Percentiles rank a stretch among this genome's conserved stretches.
Evolutionary conservation across 92 coral and sea anemone species (phyloP).

Genomic region (Porites evermanni): DNA sequence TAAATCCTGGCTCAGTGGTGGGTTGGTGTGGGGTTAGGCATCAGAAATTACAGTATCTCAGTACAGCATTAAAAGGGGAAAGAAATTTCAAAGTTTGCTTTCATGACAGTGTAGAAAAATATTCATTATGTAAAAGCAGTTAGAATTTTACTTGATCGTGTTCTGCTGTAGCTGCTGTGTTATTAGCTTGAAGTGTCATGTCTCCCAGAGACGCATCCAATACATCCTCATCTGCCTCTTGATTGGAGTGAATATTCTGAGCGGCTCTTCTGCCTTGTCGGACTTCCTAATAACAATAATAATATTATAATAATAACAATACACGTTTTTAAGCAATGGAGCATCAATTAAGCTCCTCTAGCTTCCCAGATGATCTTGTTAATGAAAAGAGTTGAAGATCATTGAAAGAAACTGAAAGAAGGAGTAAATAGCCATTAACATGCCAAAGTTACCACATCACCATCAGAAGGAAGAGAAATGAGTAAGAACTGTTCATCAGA

Average conservation of each 20-base stretch:
- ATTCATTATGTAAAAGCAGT: background rate
- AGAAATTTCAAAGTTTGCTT: too few species aligned
- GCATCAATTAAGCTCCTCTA: background rate
- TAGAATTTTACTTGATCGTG: conserved; percentile 36
- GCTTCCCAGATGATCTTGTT: too few species aligned
- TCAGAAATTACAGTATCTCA: too few species aligned
- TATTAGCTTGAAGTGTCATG: conserved; percentile 22
- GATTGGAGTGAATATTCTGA: conserved; percentile 46
- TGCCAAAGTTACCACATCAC: conserved; percentile 26
- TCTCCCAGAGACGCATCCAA: conserved; percentile 64
- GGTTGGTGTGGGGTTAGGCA: too few species aligned
- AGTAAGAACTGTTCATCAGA: conserved; percentile 11
- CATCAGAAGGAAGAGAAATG: conserved; percentile 36
- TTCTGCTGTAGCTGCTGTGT: conserved; percentile 55
- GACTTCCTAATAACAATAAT: conserved; percentile 58
- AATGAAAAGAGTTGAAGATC: background rate
- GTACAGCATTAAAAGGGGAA: too few species aligned
- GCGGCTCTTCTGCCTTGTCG: conserved; percentile 90
- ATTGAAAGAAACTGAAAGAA: background rate
- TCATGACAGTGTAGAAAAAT: too few species aligned
- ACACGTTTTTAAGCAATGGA: background rate
- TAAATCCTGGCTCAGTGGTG: too few species aligned
- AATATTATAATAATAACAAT: background rate
- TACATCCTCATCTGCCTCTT: conserved; percentile 69
- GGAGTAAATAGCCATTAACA: background rate